Conservation (phyloP, 2,797 vertebrate genomes). For the Emys orbicularis region DNA sequence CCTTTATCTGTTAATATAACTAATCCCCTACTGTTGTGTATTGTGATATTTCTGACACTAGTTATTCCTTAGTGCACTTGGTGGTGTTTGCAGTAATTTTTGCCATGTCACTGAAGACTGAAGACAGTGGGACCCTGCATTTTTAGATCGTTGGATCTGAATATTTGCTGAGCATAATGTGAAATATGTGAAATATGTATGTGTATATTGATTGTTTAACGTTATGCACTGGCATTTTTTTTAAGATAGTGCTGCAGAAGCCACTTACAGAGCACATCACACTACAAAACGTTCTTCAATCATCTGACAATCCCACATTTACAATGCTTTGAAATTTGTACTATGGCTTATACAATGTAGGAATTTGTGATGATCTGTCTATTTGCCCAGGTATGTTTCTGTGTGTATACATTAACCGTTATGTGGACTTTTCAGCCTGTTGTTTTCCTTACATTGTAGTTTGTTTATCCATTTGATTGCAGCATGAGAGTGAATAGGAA, state of each 20-base stretch:
- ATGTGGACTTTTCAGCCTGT: neutral
- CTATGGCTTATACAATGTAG: neutral
- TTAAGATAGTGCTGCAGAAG: neutral
- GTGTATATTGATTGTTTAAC: neutral
- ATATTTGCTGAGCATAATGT: neutral
- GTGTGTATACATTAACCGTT: neutral
- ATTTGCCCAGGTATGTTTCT: neutral
- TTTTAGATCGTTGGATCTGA: neutral
- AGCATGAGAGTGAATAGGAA: neutral
- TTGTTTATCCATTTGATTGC: neutral
- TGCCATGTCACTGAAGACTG: neutral
- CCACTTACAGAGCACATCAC: neutral
- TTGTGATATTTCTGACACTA: neutral
- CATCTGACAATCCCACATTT: neutral
- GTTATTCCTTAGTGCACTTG: neutral
- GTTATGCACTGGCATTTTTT: neutral
- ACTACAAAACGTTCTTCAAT: neutral
- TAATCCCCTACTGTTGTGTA: neutral
- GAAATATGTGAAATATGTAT: neutral
- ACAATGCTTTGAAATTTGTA: neutral
- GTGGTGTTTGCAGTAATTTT: neutral
- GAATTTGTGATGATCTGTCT: neutral
- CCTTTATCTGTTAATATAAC: neutral
- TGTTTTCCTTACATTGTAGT: neutral
- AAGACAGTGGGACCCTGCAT: neutral